Conservation (phyloP, 2,888 invertebrate genomes). For the Sabellastarte sp. region DNA sequence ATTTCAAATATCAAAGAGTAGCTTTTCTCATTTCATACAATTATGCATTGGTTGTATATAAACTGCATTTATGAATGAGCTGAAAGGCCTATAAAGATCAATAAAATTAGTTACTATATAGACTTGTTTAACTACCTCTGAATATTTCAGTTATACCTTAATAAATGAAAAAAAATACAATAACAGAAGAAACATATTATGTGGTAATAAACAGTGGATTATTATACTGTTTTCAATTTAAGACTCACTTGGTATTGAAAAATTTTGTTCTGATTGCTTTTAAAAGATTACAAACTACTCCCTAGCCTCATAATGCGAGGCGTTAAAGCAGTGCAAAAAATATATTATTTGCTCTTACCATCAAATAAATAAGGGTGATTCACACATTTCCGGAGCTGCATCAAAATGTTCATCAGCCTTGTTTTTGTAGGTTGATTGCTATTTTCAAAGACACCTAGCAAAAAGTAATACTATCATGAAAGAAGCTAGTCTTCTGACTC, state of each 20-base stretch:
- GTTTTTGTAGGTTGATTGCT: conserved; percentile 27
- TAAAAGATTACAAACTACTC: too few relatives aligned
- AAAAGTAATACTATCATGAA: background rate
- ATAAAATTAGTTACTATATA: background rate
- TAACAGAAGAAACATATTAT: background rate
- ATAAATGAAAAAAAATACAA: background rate
- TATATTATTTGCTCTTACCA: too few relatives aligned
- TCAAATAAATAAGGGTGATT: conserved; percentile 61
- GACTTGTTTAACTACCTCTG: background rate
- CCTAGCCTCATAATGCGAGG: too few relatives aligned
- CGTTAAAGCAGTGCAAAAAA: too few relatives aligned
- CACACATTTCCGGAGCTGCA: conserved; percentile 60
- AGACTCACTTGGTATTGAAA: background rate
- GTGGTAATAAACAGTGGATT: background rate
- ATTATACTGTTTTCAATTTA: background rate
- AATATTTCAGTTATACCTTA: too few relatives aligned
- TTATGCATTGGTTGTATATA: background rate
- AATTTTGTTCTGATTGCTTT: too few relatives aligned
- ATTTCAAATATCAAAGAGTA: background rate
- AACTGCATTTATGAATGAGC: background rate
- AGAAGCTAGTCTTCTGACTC: background rate
- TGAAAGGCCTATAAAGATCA: background rate
- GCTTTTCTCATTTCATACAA: background rate
- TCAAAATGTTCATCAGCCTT: conserved; percentile 54
- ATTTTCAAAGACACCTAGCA: conserved; percentile 42